These are phyloP conservation scores for Hybos culiciformis DNA, from an alignment of 2,888 invertebrate genomes.

Conservation along the genomic window DNA sequence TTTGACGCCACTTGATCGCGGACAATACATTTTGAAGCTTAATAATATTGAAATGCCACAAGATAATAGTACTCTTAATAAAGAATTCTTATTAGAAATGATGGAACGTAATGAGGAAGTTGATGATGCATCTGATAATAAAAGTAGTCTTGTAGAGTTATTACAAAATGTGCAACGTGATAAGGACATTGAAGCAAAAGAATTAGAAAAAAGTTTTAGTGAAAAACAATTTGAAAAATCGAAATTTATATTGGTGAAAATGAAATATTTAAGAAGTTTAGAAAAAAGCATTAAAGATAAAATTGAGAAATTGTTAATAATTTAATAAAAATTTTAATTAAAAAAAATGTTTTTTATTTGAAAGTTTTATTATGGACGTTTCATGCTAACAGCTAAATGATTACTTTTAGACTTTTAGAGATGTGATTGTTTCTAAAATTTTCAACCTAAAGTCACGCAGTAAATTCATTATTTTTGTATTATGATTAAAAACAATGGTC, in stretches of 20 bases:
- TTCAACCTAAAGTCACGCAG: no score
- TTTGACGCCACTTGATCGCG: constrained; percentile 30
- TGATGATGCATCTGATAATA: constrained; percentile 42
- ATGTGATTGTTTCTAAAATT: no score
- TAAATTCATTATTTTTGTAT: no score
- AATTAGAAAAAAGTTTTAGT: constrained; percentile 42
- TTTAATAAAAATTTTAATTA: no score
- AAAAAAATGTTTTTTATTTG: no score
- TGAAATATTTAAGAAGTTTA: constrained; percentile 79
- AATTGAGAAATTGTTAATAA: constrained; percentile 16
- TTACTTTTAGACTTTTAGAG: no score
- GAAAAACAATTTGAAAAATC: constrained; percentile 44
- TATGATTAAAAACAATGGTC: no score
- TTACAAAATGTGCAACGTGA: constrained; percentile 43
- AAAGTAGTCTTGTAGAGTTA: constrained; percentile 43
- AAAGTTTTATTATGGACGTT: no score
- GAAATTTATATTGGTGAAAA: constrained; percentile 49
- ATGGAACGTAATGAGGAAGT: constrained; percentile 86
- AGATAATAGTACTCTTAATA: constrained; percentile 47
- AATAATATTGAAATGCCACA: constrained; percentile 52
- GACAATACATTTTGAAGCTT: constrained; percentile 66
- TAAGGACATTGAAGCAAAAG: constrained; percentile 39
- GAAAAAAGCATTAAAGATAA: constrained; percentile 57
- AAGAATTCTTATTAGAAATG: constrained; percentile 61
- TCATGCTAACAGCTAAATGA: no score